Evolutionary conservation across 2,888 invertebrate species (phyloP).

Genomic region (Agonopterix arenella): DNA sequence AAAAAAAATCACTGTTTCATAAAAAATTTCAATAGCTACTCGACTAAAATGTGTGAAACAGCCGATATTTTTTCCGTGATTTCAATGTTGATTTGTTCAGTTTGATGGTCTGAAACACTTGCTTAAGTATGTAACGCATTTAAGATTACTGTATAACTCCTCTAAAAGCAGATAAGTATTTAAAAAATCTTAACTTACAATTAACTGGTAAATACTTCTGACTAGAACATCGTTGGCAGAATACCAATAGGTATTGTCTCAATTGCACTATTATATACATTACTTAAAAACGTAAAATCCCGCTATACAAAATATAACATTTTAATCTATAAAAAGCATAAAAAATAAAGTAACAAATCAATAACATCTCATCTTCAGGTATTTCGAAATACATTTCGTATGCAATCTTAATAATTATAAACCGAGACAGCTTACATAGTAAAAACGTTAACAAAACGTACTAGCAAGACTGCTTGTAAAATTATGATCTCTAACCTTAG

Average conservation of each 20-base stretch:
- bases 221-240: slow-evolving; percentile 45
- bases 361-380: not conserved
- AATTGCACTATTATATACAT: not conserved
- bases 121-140: too few species aligned
- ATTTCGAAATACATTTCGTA: not conserved
- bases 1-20: too few species aligned
- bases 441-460: not conserved
- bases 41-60: too few species aligned
- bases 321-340: too few species aligned
- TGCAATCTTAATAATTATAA: not conserved
- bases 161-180: too few species aligned
- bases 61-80: too few species aligned
- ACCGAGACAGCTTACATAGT: not conserved
- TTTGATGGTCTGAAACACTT: too few species aligned
- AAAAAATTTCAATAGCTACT: too few species aligned
- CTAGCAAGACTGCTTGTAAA: slow-evolving; percentile 7
- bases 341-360: not conserved
- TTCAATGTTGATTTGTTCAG: too few species aligned
- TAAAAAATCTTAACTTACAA: not conserved
- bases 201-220: slow-evolving; percentile 37
- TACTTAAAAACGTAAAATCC: too few species aligned
- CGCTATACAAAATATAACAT: too few species aligned
- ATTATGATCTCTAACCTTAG: not conserved
- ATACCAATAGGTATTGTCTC: slow-evolving; percentile 12
- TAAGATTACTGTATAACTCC: too few species aligned